Evolutionary conservation across 2,113 vertebrate species (phyloP), one percentile per base, ranked within the genome.

Genomic region (Atherinomorus stipes): DNA sequence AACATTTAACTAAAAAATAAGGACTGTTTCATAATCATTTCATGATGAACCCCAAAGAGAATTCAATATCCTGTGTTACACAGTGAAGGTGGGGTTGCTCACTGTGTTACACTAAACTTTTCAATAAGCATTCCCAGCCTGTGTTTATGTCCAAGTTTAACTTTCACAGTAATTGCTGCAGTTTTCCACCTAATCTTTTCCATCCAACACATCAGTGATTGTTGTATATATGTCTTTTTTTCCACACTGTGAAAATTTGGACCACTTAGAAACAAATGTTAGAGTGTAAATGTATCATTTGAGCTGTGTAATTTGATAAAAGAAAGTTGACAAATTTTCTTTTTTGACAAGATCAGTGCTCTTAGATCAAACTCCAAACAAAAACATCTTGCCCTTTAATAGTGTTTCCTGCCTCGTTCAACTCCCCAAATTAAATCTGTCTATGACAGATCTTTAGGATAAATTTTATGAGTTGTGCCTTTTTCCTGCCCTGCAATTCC

Each of bases 71-170:
- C 75, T 75, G 50, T 65, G 49, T 85, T 25, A 34, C 19, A 37
- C 37, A 13, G 25, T 44, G 38, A 64, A 89, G 71, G 68, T 71
- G 21, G 51, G 47, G 56, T 56, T 74, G 78, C 82, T 87, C 74
- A 81, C 84, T 11, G 64, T 84, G 78, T 85, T 85, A 88, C 85
- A 74, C 85, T 53, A 59, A 87, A 50, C 15, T 51, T 71, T 81
- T 75, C 25, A 60, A 76, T 88, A 79, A 92, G 84, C 76, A 82
- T 82, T 85, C 82, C 84, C 76, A 88, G 63, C 47, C 62, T 64
- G 58, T 22, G 0, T 90, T 90, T 86, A 88, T 52, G 61, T 67
- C 64, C 71, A 65, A 54, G 16, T 38, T 81, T 75, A 82, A 87
- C 77, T 72, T 83, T 79, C 15, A 53, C 71, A 80, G 54, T 90